Evolutionary conservation across 2,113 vertebrate genomes (phyloP).

Genomic region (Xiphias gladius): DNA sequence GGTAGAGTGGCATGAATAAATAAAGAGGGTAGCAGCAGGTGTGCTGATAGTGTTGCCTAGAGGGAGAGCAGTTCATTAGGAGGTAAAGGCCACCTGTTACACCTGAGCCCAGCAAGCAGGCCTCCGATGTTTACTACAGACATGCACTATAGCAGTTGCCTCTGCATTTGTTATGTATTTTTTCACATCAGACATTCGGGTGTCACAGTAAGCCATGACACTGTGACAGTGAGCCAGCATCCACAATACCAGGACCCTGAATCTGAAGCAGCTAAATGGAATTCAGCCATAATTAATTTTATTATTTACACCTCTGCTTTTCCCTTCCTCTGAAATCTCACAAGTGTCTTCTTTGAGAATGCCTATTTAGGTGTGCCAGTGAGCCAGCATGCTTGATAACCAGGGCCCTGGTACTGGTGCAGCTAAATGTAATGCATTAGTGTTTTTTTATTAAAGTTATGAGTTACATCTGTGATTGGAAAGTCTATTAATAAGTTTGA

Average conservation of each 20-base stretch:
- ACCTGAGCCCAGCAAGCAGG: conserved; percentile 65
- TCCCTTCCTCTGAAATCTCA: background rate
- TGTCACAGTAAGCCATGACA: background rate
- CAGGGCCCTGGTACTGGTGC: background rate
- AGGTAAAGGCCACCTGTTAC: conserved; percentile 81
- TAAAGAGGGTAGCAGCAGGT: conserved; percentile 82
- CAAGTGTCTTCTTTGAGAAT: background rate
- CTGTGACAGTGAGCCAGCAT: background rate
- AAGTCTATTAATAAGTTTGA: no score
- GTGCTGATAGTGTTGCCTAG: conserved; percentile 79
- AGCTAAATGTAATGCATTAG: background rate
- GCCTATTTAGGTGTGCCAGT: background rate
- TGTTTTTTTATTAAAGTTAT: background rate
- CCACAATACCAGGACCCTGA: background rate
- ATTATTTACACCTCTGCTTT: background rate
- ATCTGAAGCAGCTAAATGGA: background rate
- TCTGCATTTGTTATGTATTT: conserved; percentile 23
- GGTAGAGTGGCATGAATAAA: conserved; percentile 81
- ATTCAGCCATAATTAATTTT: background rate
- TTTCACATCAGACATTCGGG: background rate
- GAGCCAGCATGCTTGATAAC: background rate
- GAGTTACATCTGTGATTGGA: background rate
- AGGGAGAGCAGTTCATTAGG: conserved; percentile 80
- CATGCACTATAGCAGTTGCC: background rate
- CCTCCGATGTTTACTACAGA: conserved; percentile 52